Evolutionary conservation across 2,888 invertebrate species (phyloP), one percentile per base, ranked within the genome.

Genomic region (Eilema caniola): DNA sequence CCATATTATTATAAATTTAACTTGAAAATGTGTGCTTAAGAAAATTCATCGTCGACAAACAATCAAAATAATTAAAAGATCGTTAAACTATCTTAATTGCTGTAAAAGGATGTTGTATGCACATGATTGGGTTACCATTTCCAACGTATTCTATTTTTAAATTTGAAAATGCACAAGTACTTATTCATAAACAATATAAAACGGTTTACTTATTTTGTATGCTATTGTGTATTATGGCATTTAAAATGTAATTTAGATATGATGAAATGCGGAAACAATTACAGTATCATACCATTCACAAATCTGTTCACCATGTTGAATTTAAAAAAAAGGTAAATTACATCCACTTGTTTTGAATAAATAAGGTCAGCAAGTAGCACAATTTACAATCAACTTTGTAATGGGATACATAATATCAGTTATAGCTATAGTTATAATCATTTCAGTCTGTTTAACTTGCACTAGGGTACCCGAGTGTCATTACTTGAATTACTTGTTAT

Each of bases 251-350:
- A 66, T 24, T 69, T 70, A 57, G 12, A 61, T 62, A 28, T 59
- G 57, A 28, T 59, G 57, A 37, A 28, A 23, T 12, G 31, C 66
- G 70, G 70, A 66, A 66, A 41, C 61, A n/a, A 70, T 70, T 70
- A 66, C 47, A 59, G 16, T 53, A 61, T 41, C 53, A 63, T 41
- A 63, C 12, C 23, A 68, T 37, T 16, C 23, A 62, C 33, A 62
- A 31, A 24, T n/a, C 20, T 57, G 66, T 31, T 24, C 24, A 66
- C 28, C 41, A 41, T 41, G n/a, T 64, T 23, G n/a, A 14, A 53
- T 63, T 41, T 25, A 25, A 28, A 28, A 28, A 53, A 28, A 11
- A 23, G 14, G 62, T 62, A 24, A 37, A 37, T 62, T 62, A 37
- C 23, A 14, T 41, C 1, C 20, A 41, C 24, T 41, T 37, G 62